These are phyloP conservation scores for Drosophila borborema DNA, from an alignment of 2,888 invertebrate genomes.

Conservation along the genomic window DNA sequence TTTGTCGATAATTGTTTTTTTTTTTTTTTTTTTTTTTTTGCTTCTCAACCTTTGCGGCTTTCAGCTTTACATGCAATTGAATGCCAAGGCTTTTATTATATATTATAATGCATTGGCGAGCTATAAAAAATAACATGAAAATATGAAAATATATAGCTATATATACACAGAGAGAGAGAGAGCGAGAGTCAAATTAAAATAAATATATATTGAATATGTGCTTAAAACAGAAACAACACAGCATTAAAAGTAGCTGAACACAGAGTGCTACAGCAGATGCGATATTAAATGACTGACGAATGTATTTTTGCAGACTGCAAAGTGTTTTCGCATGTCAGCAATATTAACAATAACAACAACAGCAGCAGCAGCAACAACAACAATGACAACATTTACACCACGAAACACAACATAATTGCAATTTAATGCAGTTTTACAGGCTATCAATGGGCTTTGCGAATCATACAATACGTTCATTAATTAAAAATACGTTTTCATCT, in stretches of 20 bases:
- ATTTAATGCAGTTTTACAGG: constrained; percentile 73
- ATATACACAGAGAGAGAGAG: background rate
- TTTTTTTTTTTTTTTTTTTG: background rate
- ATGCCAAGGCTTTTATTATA: constrained; percentile 25
- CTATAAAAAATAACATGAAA: background rate
- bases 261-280: constrained; percentile 10
- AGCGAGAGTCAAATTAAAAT: constrained; percentile 39
- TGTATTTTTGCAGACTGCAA: constrained; percentile 37
- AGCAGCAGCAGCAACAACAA: constrained; percentile 4
- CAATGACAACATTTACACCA: constrained; percentile 26
- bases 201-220: constrained; percentile 29
- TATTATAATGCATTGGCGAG: constrained; percentile 11
- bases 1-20: constrained; percentile 23
- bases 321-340: constrained; percentile 54
- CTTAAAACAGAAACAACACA: constrained; percentile 22
- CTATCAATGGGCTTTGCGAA: constrained; percentile 54
- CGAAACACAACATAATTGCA: constrained; percentile 64
- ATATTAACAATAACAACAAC: constrained; percentile 9
- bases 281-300: constrained; percentile 46
- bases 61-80: constrained; percentile 15
- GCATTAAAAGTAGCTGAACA: constrained; percentile 16
- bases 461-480: constrained; percentile 58
- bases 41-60: background rate
- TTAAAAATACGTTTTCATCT: constrained; percentile 64
- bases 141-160: background rate